Evolutionary conservation across 2,113 vertebrate genomes (phyloP).

Genomic region (Dolichotis patagonum): DNA sequence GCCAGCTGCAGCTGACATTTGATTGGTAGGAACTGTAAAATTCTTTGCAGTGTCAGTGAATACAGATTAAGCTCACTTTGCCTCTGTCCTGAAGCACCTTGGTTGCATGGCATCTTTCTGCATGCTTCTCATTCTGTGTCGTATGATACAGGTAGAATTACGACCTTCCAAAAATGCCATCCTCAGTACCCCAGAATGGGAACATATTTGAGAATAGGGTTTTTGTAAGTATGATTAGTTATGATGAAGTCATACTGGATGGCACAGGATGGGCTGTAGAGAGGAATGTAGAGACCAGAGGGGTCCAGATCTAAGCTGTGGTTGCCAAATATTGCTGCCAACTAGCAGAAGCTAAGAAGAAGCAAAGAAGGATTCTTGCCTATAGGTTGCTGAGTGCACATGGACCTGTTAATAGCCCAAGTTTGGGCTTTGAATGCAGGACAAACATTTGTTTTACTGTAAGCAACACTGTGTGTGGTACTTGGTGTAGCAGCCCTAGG

Average conservation of each 20-base stretch:
- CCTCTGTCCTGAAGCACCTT: not conserved
- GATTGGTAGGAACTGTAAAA: slow-evolving; percentile 42
- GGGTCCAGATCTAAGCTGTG: not conserved
- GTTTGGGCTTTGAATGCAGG: not conserved
- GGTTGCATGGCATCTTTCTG: not conserved
- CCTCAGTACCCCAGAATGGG: not conserved
- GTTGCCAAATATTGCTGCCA: not conserved
- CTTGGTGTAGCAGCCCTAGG: not conserved
- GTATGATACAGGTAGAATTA: not conserved
- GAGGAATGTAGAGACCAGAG: not conserved
- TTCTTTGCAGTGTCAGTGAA: not conserved
- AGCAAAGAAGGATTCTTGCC: not conserved
- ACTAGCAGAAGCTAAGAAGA: not conserved
- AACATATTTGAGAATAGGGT: not conserved
- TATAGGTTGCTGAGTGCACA: not conserved
- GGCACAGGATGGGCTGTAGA: not conserved
- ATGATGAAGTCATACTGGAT: not conserved
- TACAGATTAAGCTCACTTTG: not conserved
- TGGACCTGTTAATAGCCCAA: not conserved
- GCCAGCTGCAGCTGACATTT: slow-evolving; percentile 29
- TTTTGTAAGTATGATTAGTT: not conserved
- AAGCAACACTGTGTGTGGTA: not conserved
- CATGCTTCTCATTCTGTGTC: not conserved
- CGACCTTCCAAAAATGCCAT: not conserved
- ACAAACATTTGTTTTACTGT: not conserved